A percentile compares a stretch with the other conserved stretches of the same genome.
phyloP scores from a whole-genome alignment of 2,113 vertebrate species.

The Orcinus orca region DNA sequence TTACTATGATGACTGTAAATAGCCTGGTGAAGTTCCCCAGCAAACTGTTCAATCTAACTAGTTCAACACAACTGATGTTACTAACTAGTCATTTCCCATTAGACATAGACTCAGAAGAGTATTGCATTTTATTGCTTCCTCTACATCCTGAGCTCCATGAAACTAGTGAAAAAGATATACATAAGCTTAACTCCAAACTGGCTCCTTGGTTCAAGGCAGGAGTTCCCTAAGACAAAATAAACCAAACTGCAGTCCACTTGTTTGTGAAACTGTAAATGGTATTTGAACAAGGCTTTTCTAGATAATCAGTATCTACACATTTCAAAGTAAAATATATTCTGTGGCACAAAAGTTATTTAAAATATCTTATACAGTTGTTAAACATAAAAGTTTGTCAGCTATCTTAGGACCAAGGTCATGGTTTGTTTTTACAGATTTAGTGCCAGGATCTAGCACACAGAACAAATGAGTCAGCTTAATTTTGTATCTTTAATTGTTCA shows the following conservation, averaged over 20 bases:
- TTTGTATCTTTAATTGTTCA: slow-evolving; percentile 21
- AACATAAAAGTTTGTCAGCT: background rate
- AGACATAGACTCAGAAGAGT: background rate
- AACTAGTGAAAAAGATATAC: background rate
- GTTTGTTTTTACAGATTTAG: background rate
- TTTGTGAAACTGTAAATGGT: background rate
- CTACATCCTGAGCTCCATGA: background rate
- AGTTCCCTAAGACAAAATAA: background rate
- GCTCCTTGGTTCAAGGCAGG: background rate
- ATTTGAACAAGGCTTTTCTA: background rate
- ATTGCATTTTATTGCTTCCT: background rate
- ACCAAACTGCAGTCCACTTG: background rate
- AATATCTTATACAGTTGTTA: background rate
- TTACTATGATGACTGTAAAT: background rate
- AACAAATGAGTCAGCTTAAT: background rate
- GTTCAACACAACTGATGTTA: background rate
- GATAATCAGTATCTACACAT: background rate
- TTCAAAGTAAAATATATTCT: background rate
- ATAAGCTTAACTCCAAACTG: background rate
- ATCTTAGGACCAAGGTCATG: background rate
- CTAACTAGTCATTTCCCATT: background rate
- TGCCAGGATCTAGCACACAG: background rate
- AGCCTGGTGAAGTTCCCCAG: background rate
- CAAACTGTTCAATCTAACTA: background rate
- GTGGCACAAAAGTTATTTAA: background rate